phyloP scores from a whole-genome alignment of 2,888 invertebrate genomes.

The Lutraria lutraria region DNA sequence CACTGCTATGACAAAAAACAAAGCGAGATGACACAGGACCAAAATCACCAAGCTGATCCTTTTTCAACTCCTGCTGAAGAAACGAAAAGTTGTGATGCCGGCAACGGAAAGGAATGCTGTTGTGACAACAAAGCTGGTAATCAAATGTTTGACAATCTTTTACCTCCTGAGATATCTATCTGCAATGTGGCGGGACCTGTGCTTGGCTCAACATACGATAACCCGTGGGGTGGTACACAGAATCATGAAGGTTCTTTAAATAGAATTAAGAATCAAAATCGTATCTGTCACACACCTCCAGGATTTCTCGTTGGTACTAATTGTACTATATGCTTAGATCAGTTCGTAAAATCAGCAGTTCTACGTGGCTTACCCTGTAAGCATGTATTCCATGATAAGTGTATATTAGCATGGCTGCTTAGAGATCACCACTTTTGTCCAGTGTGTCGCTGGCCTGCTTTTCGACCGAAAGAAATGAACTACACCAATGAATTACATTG shows the following conservation, averaged over 20 bases:
- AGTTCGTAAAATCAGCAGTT: conserved; percentile 84
- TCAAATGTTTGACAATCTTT: not conserved
- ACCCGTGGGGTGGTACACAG: conserved; percentile 43
- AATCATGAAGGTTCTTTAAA: conserved; percentile 22
- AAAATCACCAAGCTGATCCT: not conserved
- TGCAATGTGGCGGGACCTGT: conserved; percentile 35
- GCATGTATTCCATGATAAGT: conserved; percentile 88
- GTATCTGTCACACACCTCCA: conserved; percentile 71
- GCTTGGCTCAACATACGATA: conserved; percentile 36
- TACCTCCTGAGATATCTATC: conserved; percentile 31
- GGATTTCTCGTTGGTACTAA: conserved; percentile 86
- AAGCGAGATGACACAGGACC: not conserved
- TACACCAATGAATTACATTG: conserved; percentile 55
- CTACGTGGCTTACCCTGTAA: conserved; percentile 88
- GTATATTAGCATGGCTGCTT: conserved; percentile 88
- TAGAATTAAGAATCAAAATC: conserved; percentile 43
- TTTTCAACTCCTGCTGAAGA: not conserved
- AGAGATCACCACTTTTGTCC: conserved; percentile 88
- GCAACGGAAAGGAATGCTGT: not conserved
- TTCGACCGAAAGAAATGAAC: conserved; percentile 80
- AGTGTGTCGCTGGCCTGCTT: conserved; percentile 88
- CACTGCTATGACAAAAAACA: not conserved
- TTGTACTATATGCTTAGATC: conserved; percentile 88
- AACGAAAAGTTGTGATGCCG: not conserved
- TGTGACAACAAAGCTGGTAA: not conserved